A percentile compares a stretch with the other conserved stretches of the same genome.
These are phyloP conservation scores for Corythornis cristatus DNA, from an alignment of 2,113 vertebrate species.

Conservation along the genomic window DNA sequence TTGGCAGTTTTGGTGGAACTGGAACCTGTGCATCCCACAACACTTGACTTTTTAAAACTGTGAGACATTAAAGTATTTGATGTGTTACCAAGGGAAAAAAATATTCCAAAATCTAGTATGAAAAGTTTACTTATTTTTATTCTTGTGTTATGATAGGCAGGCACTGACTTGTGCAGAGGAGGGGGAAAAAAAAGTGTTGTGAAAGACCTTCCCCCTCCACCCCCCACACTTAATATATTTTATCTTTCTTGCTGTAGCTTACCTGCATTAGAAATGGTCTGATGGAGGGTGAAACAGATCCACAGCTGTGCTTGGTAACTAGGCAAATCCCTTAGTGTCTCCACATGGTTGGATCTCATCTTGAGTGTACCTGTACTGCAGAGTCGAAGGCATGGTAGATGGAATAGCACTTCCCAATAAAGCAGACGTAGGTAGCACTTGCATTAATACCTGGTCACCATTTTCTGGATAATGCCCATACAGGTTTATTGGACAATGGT, in stretches of 20 bases:
- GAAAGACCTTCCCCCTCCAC: background rate
- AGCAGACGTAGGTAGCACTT: background rate
- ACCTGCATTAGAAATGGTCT: background rate
- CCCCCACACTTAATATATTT: background rate
- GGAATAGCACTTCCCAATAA: background rate
- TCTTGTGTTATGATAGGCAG: background rate
- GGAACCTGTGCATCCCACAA: background rate
- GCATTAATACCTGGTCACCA: background rate
- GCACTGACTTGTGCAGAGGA: background rate
- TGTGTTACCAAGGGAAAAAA: background rate
- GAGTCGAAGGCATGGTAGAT: background rate
- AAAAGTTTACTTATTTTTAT: background rate
- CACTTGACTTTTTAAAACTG: background rate
- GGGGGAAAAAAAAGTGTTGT: background rate
- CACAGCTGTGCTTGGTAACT: background rate
- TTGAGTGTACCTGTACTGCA: background rate
- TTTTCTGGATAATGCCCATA: background rate
- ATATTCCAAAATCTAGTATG: background rate
- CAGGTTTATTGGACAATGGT: background rate
- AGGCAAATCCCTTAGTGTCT: background rate
- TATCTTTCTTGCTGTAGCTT: background rate
- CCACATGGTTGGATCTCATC: rapidly evolving
- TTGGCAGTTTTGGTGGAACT: constrained; percentile 18
- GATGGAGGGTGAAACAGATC: background rate
- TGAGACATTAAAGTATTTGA: background rate